Evolutionary conservation across 2,113 vertebrate genomes (phyloP).

Genomic region (Hydropotes inermis): DNA sequence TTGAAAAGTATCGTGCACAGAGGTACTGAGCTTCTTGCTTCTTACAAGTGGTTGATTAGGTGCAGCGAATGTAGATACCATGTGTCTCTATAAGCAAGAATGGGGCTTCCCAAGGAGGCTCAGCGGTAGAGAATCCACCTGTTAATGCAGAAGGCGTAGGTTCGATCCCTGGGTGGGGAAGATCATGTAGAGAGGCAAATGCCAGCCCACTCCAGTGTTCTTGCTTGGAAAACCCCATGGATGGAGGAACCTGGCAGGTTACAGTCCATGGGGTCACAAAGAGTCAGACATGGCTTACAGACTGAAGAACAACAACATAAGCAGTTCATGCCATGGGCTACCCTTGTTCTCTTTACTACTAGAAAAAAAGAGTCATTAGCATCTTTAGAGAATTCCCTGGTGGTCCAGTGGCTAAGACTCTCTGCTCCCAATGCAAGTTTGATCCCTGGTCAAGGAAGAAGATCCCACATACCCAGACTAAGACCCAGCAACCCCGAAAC

Average conservation of each 20-base stretch:
- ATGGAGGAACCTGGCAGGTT: not conserved
- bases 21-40: not conserved
- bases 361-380: not conserved
- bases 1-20: fast-evolving
- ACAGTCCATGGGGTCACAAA: not conserved
- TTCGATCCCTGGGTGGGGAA: not conserved
- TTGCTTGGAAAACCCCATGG: not conserved
- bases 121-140: not conserved
- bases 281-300: not conserved
- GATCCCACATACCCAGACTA: not conserved
- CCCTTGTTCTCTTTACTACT: not conserved
- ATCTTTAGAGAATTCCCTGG: not conserved
- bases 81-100: not conserved
- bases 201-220: not conserved
- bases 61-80: not conserved
- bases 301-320: not conserved
- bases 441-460: not conserved
- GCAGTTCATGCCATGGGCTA: not conserved
- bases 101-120: not conserved
- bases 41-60: not conserved
- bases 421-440: not conserved
- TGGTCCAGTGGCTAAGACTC: not conserved
- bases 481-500: not conserved
- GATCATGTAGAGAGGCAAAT: not conserved
- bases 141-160: not conserved